A percentile compares a stretch with the other conserved stretches of the same genome.
Conservation (phyloP, 2,113 vertebrate genomes). For the Salvelinus sp. region DNA sequence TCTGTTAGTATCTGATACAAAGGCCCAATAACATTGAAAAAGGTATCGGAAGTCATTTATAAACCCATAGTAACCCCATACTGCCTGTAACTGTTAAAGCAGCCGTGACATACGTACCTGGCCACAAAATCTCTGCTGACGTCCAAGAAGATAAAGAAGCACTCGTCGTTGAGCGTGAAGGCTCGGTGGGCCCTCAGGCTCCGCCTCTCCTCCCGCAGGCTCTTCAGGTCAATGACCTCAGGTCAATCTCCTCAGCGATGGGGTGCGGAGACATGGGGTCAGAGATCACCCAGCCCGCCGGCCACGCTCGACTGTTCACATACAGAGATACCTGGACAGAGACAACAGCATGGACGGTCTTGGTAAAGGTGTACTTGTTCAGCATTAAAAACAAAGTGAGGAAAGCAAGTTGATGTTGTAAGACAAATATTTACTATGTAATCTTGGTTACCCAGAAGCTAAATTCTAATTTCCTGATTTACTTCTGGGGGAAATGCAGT, state of each 20-base stretch:
- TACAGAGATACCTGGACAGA: constrained; percentile 89
- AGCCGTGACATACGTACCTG: constrained; percentile 71
- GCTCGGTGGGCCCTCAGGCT: constrained; percentile 88
- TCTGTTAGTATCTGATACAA: too few relatives aligned
- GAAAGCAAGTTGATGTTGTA: too few relatives aligned
- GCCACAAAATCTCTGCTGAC: constrained; percentile 97
- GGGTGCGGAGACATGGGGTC: constrained; percentile 94
- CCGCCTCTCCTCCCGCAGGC: constrained; percentile 86
- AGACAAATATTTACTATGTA: too few relatives aligned
- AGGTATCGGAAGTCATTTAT: too few relatives aligned
- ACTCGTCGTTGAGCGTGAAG: constrained; percentile 93
- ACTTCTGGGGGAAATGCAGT: too few relatives aligned
- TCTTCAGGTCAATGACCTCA: constrained; percentile 94
- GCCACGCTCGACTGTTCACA: constrained; percentile 95
- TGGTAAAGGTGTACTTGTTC: too few relatives aligned
- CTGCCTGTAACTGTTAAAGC: too few relatives aligned
- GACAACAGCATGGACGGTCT: neutral
- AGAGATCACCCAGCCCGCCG: constrained; percentile 83
- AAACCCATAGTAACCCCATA: too few relatives aligned
- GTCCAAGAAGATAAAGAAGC: constrained; percentile 95
- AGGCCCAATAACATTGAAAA: too few relatives aligned
- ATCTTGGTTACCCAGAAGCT: too few relatives aligned
- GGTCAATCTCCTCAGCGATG: constrained; percentile 92
- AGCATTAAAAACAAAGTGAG: too few relatives aligned
- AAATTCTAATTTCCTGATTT: too few relatives aligned